Base-by-base conservation (phyloP, 2,113 vertebrate species). In the Pleuronectes platessa region DNA sequence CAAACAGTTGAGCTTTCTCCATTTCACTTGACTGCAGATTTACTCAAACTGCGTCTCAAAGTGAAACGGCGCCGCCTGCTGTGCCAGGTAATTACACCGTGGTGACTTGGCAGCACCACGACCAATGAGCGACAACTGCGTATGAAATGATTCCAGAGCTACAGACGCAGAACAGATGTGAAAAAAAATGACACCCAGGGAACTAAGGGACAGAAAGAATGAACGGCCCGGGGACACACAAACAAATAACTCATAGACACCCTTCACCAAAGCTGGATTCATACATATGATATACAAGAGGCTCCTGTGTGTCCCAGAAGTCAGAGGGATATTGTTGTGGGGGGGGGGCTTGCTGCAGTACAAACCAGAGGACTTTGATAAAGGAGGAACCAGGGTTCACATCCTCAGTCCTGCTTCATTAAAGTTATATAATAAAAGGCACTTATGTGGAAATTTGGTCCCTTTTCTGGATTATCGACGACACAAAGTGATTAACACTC, bases 71-170 rank as follows among this genome's bases (percentile, higher is more conserved):
- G 24, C 62, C 84, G 78, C 89, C 88, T 21, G 76, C 82, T 84
- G 87, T 45, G 81, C 17, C 69, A 68, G 23, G 66, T 83, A 89
- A 92, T 91, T 83, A 86, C 65, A 79, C 80, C 76, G 51, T 66
- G 60, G 76, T 77, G 80, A 78, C 82, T 83, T 70, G 65, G 78
- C 74, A 85, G 76, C 56, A 63, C 54, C 66, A 6, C 51, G 51
- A 69, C 51, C 49, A 60, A 78, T 47, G 45, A 85, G 61, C 13
- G 18, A 61, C 73, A 68, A 70, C 63, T 58, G 56, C 58, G 53
- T 74, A 35, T 63, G 8, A 76, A 74, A 83, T 70, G 13, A 62
- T 78, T 67, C 71, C 11, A 71, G 40, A 61, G 47, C 23, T 76
- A 18, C n/a, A 74, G 53, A 51, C 63, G 26, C 66, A 73, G 56